Evolutionary conservation across 1,140 invertebrate genomes (phyloP).

Genomic region (Brachionus manjavacas): DNA sequence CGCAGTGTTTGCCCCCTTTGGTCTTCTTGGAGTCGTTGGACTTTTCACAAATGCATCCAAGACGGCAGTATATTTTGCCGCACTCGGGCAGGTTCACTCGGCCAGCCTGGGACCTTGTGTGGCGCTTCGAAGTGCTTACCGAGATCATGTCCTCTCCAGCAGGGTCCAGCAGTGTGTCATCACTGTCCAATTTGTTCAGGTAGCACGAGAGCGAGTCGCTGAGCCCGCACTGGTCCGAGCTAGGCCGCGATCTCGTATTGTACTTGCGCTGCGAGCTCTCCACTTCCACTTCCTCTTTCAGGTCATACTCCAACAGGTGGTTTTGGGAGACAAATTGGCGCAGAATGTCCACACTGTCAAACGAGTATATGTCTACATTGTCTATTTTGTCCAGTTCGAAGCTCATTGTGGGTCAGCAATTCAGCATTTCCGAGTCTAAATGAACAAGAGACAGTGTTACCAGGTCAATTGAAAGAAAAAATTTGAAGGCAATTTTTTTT

Average conservation of each 20-base stretch:
- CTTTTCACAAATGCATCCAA: not conserved
- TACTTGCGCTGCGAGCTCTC: not conserved
- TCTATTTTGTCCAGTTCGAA: slow-evolving; percentile 29
- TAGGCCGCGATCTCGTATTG: not conserved
- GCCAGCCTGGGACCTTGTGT: not conserved
- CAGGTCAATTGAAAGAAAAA: slow-evolving; percentile 5
- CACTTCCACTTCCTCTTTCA: not conserved
- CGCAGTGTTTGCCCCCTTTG: not conserved
- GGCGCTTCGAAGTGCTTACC: not conserved
- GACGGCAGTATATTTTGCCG: not conserved
- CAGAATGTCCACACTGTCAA: not conserved
- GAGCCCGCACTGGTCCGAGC: not conserved
- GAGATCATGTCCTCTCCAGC: not conserved
- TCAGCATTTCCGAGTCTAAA: slow-evolving; percentile 1
- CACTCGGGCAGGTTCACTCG: not conserved
- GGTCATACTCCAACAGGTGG: not conserved
- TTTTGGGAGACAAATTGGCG: not conserved
- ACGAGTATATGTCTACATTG: not conserved
- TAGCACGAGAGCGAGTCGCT: not conserved
- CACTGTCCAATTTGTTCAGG: not conserved
- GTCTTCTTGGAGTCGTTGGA: not conserved
- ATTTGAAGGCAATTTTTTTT: not conserved
- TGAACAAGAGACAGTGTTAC: not conserved
- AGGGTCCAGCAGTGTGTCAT: not conserved
- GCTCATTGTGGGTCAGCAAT: not conserved